Evolutionary conservation across 1,140 invertebrate species (phyloP), one percentile per base, ranked within the genome.

Genomic region (Pseudobourletiella spinata): DNA sequence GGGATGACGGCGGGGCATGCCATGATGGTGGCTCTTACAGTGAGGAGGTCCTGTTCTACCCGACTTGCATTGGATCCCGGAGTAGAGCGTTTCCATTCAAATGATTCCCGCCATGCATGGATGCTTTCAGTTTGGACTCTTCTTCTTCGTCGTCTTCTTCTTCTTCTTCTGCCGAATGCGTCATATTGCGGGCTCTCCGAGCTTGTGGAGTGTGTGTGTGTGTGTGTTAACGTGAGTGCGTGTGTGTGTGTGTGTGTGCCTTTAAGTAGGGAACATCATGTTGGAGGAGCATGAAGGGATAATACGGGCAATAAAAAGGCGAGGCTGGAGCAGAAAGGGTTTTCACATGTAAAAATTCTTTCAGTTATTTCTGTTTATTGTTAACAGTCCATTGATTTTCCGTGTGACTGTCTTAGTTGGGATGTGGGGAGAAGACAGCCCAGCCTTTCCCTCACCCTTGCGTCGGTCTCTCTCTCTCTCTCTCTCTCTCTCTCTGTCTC

Each of bases 281-380:
- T 48, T 51, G 25, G 48, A 51, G 48, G 14, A 51, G 48, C 25
- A 26, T 51, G 52, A 32, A 32, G 39, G 18, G 22, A 35, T 55
- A 35, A 14, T 39, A 55, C 3, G 20, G 26, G 28, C 8, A 11
- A 32, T 55, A 55, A 55, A 55, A 55, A 51, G 24, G 52, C 52
- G 28, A 55, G 32, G 18, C 4, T n/a, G 28, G 52, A 20, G 26
- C 44, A 25, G 50, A 52, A 20, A 55, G 30, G 32, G 22, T 32
- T 18, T 32, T 24, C 52, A 32, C 6, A 20, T 18, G n/a, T 55
- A 55, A 63, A 63, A 50, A 63, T 63, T 63, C 54, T 63, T 63
- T 63, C 63, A 48, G 26, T 57, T 64, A 59, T 64, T 63, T 57
- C 59, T 63, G 57, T 63, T 63, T 63, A 63, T 58, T 63, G 61